A percentile compares a stretch with the other conserved stretches of the same genome.
These are phyloP conservation scores for Ciconia boyciana DNA, from an alignment of 2,113 vertebrate species.

Conservation along the genomic window DNA sequence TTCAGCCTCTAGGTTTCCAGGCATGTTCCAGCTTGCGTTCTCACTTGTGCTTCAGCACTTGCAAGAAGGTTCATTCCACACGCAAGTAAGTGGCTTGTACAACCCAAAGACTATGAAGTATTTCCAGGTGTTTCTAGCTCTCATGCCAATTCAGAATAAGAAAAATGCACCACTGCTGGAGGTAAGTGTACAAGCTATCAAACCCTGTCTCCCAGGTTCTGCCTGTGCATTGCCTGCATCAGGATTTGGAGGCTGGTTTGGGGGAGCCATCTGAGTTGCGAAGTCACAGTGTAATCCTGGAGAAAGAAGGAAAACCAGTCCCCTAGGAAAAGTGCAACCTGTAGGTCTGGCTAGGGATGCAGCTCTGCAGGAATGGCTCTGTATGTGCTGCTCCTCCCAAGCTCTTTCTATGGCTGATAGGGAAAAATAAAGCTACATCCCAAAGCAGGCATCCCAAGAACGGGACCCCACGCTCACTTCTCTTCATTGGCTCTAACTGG, in stretches of 20 bases:
- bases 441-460: not conserved
- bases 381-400: not conserved
- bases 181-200: not conserved
- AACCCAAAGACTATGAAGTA: not conserved
- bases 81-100: too few species aligned
- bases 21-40: not conserved
- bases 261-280: not conserved
- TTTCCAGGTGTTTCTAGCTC: not conserved
- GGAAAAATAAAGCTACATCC: not conserved
- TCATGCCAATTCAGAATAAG: not conserved
- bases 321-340: not conserved
- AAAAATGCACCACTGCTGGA: not conserved
- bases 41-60: not conserved
- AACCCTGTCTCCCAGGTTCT: not conserved
- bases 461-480: not conserved
- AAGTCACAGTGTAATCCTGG: not conserved
- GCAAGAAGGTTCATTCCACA: not conserved
- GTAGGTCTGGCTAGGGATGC: not conserved
- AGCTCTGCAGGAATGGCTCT: not conserved
- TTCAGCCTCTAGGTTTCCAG: not conserved
- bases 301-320: not conserved
- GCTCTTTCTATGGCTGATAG: not conserved
- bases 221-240: not conserved
- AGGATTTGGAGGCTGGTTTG: not conserved
- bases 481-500: not conserved